Percentiles rank a stretch among this genome's conserved stretches.
phyloP scores from a whole-genome alignment of 2,888 invertebrate species.

The Nysson spinosus region DNA sequence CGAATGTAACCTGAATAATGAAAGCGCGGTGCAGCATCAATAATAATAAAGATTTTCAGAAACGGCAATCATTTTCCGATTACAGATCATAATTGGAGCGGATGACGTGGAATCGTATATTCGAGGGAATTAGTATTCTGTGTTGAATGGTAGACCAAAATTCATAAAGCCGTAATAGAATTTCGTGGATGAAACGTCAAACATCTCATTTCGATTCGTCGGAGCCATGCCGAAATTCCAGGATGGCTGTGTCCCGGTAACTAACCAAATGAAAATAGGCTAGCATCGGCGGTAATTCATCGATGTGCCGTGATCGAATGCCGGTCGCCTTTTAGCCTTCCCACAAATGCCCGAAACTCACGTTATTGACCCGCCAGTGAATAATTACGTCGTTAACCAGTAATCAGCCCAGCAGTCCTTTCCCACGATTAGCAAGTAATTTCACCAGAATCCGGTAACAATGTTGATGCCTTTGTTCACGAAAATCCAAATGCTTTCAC shows the following conservation, averaged over 20 bases:
- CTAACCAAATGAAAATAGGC: slow-evolving; percentile 40
- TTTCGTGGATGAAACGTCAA: neutral
- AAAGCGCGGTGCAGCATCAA: too few relatives aligned
- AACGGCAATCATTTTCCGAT: too few relatives aligned
- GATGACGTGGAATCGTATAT: neutral
- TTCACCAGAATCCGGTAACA: slow-evolving; percentile 7
- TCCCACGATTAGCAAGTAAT: slow-evolving; percentile 52
- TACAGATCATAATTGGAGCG: too few relatives aligned
- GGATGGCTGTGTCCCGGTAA: slow-evolving; percentile 9
- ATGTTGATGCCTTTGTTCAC: slow-evolving; percentile 6
- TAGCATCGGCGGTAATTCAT: slow-evolving; percentile 19
- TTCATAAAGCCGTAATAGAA: neutral
- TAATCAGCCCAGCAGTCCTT: slow-evolving; percentile 42
- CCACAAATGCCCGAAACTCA: slow-evolving; percentile 26
- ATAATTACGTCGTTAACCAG: slow-evolving; percentile 62
- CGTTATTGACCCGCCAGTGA: slow-evolving; percentile 57
- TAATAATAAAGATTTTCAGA: too few relatives aligned
- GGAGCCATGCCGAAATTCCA: neutral
- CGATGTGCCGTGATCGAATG: slow-evolving; percentile 28
- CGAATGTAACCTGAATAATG: too few relatives aligned
- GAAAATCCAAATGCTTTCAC: neutral
- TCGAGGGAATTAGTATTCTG: neutral
- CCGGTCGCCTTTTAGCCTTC: slow-evolving; percentile 19
- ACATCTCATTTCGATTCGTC: neutral
- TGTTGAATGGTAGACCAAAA: neutral